phyloP scores from a whole-genome alignment of 92 coral and sea anemone species.

The Scolanthus callimorphus region DNA sequence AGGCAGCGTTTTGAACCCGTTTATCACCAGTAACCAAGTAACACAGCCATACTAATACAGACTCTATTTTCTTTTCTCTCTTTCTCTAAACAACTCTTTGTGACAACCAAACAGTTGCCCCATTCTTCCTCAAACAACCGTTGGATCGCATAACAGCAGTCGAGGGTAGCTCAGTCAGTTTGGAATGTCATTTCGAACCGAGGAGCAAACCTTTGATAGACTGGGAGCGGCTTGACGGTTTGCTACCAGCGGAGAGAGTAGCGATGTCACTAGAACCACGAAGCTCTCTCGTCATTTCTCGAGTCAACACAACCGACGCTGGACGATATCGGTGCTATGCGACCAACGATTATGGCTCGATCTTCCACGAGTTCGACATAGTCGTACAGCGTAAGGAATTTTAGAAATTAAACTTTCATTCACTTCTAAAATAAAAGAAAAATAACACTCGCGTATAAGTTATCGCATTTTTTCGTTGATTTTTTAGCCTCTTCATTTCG shows the following conservation, averaged over 20 bases:
- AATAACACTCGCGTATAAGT: no score
- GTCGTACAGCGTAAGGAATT: conserved; percentile 55
- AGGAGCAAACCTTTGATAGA: conserved; percentile 49
- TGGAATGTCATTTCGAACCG: conserved; percentile 48
- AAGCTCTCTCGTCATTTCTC: conserved; percentile 41
- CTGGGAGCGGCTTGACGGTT: conserved; percentile 51
- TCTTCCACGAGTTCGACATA: conserved; percentile 49
- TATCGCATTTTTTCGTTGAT: no score
- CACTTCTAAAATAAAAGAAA: no score
- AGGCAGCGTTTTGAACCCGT: no score
- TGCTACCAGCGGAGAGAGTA: conserved; percentile 20
- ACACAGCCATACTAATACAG: not conserved
- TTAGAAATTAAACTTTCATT: no score
- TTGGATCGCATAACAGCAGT: conserved; percentile 40
- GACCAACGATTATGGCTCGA: conserved; percentile 34
- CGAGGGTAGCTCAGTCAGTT: conserved; percentile 30
- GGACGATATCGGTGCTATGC: conserved; percentile 80
- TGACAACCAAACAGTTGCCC: conserved; percentile 36
- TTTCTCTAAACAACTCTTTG: conserved; percentile 6
- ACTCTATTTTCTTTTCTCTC: conserved; percentile 28
- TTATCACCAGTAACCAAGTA: not conserved
- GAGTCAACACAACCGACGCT: conserved; percentile 50
- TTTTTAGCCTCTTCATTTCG: no score
- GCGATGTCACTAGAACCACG: conserved; percentile 19
- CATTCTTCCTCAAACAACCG: conserved; percentile 66